These are phyloP conservation scores for Piprites chloris DNA, from an alignment of 2,113 vertebrate genomes.

Conservation along the genomic window DNA sequence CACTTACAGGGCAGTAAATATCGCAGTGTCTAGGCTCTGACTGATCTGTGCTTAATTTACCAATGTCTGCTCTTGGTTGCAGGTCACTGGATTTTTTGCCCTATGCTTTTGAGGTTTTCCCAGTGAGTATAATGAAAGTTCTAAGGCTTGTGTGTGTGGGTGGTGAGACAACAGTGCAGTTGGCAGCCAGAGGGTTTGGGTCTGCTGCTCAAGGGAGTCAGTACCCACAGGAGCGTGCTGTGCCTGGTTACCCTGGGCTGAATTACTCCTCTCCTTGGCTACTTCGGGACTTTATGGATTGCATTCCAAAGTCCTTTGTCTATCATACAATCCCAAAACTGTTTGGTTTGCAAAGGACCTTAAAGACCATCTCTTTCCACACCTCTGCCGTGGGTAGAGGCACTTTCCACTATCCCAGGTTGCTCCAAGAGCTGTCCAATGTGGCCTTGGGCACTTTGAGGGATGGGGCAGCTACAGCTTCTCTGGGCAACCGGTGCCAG, in stretches of 20 bases:
- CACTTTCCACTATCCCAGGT: background rate
- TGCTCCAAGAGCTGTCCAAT: background rate
- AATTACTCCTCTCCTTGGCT: background rate
- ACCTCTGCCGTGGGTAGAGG: background rate
- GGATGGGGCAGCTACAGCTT: background rate
- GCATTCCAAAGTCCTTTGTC: background rate
- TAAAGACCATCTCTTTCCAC: background rate
- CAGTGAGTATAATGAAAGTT: slow-evolving; percentile 77
- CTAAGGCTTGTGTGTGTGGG: background rate
- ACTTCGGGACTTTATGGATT: background rate
- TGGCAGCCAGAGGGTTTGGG: background rate
- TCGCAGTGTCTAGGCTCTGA: background rate
- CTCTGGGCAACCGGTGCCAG: background rate
- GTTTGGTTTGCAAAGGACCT: background rate
- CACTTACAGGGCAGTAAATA: background rate
- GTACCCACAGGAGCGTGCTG: background rate
- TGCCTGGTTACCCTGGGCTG: background rate
- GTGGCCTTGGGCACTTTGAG: background rate
- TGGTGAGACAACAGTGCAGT: background rate
- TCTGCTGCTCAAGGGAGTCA: background rate
- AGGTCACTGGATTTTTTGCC: slow-evolving; percentile 89
- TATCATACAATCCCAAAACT: background rate
- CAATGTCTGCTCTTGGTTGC: slow-evolving; percentile 40
- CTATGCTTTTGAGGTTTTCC: slow-evolving; percentile 84
- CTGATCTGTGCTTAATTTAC: background rate